Base-by-base conservation (phyloP, 1,140 invertebrate species). In the Lepidurus apus region DNA sequence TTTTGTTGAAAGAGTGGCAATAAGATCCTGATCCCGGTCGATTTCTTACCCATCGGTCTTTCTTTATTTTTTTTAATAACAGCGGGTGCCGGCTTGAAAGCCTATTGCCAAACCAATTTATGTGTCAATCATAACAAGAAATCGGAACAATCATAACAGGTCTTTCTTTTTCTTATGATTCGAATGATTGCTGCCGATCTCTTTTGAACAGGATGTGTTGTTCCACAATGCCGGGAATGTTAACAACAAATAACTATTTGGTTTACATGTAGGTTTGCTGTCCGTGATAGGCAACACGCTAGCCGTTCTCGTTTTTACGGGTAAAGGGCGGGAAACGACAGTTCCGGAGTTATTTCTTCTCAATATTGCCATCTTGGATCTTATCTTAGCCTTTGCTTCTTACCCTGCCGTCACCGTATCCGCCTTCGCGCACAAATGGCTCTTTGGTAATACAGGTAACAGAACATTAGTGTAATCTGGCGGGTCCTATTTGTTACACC, bases 321-420 rank as follows among this genome's bases (percentile, higher is more conserved):
- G 65, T 9, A 79, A 74, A 21, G 74, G 44, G n/a, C 1, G 43
- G 24, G 78, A 79, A 44, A 74, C 45, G 42, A 79, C 74, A 7
- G 44, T 74, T 10, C 73, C 81, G 0, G 82, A 83, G 77, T 74
- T 83, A 73, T 74, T 83, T 8, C 74, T 83, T 17, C 73, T 82
- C 26, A 83, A 83, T 79, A 77, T 85, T 74, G 82, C 83, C 8
- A 44, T 82, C 10, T 81, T 83, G 1, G 83, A 84, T 79, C 65
- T 84, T 0, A 75, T 82, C 44, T 79, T 84, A 3, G 81, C 83
- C 0, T 13, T 82, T 34, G 81, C 81, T 43, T 82, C 82, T 53
- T 84, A 84, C 77, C 83, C 83, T 0, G 78, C 81, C 5, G 80
- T 81, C 21, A 82, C 81, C 45, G 45, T 81, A 10, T 81, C 83